Conservation (phyloP, 2,113 vertebrate species). For the Gorilla gorilla region DNA sequence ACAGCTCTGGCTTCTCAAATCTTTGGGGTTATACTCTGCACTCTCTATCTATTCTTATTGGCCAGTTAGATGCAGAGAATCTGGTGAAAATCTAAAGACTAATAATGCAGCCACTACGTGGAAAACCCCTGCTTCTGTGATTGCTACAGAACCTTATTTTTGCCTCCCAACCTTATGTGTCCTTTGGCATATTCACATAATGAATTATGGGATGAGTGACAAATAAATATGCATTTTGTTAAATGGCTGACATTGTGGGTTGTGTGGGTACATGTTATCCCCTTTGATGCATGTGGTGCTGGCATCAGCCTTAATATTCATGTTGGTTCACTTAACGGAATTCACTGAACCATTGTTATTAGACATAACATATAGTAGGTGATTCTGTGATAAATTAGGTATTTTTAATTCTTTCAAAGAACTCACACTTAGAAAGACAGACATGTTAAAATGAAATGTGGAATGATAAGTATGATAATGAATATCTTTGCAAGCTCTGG, state of each 20-base stretch:
- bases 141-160: neutral
- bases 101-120: neutral
- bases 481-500: neutral
- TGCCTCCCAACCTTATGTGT: neutral
- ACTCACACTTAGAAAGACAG: neutral
- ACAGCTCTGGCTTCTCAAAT: neutral
- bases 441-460: neutral
- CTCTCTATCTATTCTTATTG: neutral
- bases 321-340: neutral
- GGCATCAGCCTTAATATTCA: neutral
- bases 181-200: neutral
- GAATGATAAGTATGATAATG: neutral
- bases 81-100: neutral
- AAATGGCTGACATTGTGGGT: neutral
- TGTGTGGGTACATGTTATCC: neutral
- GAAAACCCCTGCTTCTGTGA: neutral
- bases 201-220: neutral
- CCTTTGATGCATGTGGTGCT: neutral
- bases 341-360: neutral
- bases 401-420: neutral
- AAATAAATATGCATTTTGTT: neutral
- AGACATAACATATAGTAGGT: neutral
- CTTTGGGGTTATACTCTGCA: neutral
- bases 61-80: neutral
- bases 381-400: neutral